phyloP scores from a whole-genome alignment of 2,797 vertebrate species.

The Lycodopsis pacificus region DNA sequence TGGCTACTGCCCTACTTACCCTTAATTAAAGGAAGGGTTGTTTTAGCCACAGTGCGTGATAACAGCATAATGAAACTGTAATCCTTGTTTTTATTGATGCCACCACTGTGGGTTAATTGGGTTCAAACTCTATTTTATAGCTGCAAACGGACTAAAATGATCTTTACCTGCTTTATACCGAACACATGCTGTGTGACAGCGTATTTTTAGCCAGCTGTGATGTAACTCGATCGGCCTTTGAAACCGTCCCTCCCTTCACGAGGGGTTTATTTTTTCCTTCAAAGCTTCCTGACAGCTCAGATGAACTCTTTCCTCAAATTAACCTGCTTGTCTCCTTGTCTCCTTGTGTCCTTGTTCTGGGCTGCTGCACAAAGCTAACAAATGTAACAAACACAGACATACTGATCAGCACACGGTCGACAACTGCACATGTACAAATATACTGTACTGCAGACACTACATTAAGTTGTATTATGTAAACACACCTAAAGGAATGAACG shows the following conservation, averaged over 20 bases:
- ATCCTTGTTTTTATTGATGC: constrained; percentile 38
- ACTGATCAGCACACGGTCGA: not conserved
- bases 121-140: constrained; percentile 52
- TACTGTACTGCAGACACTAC: not conserved
- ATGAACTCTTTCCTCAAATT: constrained; percentile 50
- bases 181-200: constrained; percentile 47
- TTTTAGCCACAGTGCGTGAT: constrained; percentile 18
- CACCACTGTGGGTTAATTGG: constrained; percentile 51
- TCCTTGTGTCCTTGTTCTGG: constrained; percentile 22
- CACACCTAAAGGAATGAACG: not conserved
- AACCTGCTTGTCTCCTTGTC: constrained; percentile 48
- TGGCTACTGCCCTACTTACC: constrained; percentile 29
- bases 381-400: constrained; percentile 13
- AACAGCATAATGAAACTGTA: constrained; percentile 34
- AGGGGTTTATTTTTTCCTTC: constrained; percentile 45
- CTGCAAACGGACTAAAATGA: constrained; percentile 47
- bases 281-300: constrained; percentile 52
- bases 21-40: constrained; percentile 20
- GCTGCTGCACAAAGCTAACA: not conserved
- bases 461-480: not conserved
- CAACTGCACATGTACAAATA: not conserved
- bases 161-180: constrained; percentile 41
- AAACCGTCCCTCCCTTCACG: constrained; percentile 48
- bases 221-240: constrained; percentile 45
- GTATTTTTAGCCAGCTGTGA: constrained; percentile 63